Evolutionary conservation across 2,113 vertebrate genomes (phyloP), one percentile per base, ranked within the genome.

Genomic region (Sapajus apella): DNA sequence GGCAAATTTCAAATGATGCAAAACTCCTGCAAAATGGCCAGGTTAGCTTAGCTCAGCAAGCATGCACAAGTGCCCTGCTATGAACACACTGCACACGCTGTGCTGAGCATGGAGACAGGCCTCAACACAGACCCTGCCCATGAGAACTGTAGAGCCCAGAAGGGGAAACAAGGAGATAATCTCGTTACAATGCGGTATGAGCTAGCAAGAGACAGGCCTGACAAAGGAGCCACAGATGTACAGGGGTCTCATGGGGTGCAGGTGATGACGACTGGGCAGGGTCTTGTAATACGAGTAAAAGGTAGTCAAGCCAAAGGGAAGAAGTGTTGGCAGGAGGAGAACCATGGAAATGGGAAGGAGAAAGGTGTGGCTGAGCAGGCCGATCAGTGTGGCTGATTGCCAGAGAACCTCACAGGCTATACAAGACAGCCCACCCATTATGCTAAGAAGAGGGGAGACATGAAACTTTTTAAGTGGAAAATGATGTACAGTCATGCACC

Each of bases 1-100:
- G 66, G 85, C 61, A 43, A 56, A 87, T 79, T 75, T 91, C 97
- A 94, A 80, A 61, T 14, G 68, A 95, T 23, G 8, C n/a, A 87
- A 94, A 97, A 17, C 9, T n/a, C 47, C 43, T 35, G 61, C 21
- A 84, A 93, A 94, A 90, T 14, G 37, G 40, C 20, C 58, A 47
- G 37, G n/a, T 16, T 64, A 27, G 40, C 37, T 77, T 12, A 72
- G 61, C 16, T 83, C 21, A 21, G 66, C 20, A 35, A 83, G 68
- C 47, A 20, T 13, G 32, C 56, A 27, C 37, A 32, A 37, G 27
- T 2, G 8, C 32, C 40, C 79, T 12, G 16, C 52, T 2, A 23
- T 6, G 1, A 72, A 61, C 0, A 6, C 6, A 32, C 45, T 27
- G 5, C 16, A 70, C 64, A 45, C 16, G 14, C 47, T 1, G 14